phyloP scores from a whole-genome alignment of 2,888 invertebrate genomes.

The Drosophila kuntzei region DNA sequence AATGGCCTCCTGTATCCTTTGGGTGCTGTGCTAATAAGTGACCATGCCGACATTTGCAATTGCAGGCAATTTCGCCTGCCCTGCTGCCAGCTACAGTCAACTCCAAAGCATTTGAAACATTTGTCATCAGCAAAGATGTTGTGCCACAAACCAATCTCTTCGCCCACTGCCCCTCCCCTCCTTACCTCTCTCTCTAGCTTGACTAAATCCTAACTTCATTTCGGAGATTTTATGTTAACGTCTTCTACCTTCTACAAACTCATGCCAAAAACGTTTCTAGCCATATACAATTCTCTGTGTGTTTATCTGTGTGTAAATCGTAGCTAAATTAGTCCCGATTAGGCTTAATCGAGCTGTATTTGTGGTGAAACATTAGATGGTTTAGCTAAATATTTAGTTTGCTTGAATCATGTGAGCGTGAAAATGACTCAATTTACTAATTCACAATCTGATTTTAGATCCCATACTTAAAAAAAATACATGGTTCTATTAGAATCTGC shows the following conservation, averaged over 20 bases:
- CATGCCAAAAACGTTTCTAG: slow-evolving; percentile 4
- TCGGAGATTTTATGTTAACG: slow-evolving; percentile 63
- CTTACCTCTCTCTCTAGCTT: not conserved
- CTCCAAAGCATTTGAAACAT: slow-evolving; percentile 53
- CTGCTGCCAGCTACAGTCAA: slow-evolving; percentile 15
- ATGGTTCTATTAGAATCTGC: too few species aligned
- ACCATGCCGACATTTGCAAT: slow-evolving; percentile 20
- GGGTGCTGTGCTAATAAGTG: not conserved
- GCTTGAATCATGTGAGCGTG: slow-evolving; percentile 23
- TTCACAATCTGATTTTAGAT: too few species aligned
- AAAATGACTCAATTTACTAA: too few species aligned
- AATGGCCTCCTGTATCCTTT: not conserved
- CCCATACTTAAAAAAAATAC: too few species aligned
- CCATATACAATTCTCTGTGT: slow-evolving; percentile 60
- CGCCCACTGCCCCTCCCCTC: not conserved
- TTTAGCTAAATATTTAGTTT: not conserved
- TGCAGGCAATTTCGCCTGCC: slow-evolving; percentile 20
- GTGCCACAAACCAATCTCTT: not conserved
- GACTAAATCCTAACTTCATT: slow-evolving; percentile 29
- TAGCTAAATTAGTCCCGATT: slow-evolving; percentile 67
- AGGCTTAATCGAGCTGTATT: slow-evolving; percentile 64
- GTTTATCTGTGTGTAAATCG: slow-evolving; percentile 19
- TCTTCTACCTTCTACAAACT: slow-evolving; percentile 31
- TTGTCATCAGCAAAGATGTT: slow-evolving; percentile 67
- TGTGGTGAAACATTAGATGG: slow-evolving; percentile 22